Conservation (phyloP, 1,140 invertebrate genomes). For the Conus betulinus region DNA sequence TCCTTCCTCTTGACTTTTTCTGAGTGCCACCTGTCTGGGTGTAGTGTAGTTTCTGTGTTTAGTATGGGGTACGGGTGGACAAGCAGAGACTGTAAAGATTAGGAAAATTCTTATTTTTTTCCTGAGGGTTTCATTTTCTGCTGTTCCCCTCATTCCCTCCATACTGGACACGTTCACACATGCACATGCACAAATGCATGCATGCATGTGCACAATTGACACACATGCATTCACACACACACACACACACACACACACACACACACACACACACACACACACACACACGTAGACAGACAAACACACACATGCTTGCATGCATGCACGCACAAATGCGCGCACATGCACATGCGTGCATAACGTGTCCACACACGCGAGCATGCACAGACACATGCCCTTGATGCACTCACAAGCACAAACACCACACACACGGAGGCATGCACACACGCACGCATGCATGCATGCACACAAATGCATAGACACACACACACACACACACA, state of each 20-base stretch:
- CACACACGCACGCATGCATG: not conserved
- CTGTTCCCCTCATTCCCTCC: no score
- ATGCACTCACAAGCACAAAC: not conserved
- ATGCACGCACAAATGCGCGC: no score
- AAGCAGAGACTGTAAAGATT: no score
- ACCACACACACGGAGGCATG: not conserved
- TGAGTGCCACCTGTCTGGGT: no score
- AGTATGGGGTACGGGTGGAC: no score
- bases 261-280: not conserved
- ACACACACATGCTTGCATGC: no score
- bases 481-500: conserved; percentile 2
- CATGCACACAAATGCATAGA: not conserved
- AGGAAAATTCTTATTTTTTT: no score
- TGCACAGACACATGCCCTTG: not conserved
- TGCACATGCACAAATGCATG: not conserved
- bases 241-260: conserved; percentile 12
- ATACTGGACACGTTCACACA: not conserved
- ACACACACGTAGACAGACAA: no score
- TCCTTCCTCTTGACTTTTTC: no score
- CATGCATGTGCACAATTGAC: not conserved
- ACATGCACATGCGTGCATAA: no score
- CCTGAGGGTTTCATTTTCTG: no score
- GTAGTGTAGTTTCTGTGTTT: no score
- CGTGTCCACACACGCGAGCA: not conserved
- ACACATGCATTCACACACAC: not conserved